Conservation (phyloP, 2,113 vertebrate species). For the Galbula dea region DNA sequence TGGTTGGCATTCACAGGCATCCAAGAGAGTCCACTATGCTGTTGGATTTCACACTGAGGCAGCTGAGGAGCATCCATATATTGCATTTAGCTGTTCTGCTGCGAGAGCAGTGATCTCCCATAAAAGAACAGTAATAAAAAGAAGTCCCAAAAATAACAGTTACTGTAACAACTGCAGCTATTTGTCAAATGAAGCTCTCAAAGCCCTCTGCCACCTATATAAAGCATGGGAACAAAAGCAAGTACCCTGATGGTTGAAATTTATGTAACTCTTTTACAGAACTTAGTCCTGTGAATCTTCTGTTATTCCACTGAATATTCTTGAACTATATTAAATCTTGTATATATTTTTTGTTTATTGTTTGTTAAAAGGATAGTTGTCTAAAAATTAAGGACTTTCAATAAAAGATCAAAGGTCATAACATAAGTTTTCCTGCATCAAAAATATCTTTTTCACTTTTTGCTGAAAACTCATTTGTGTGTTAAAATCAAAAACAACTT, state of each 20-base stretch:
- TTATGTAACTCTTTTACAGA: background rate
- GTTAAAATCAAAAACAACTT: background rate
- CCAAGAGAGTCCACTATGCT: accelerated
- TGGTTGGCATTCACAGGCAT: background rate
- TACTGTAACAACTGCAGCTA: background rate
- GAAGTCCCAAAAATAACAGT: background rate
- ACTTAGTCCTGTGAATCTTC: background rate
- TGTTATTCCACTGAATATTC: background rate
- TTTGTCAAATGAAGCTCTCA: background rate
- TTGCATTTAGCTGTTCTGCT: background rate
- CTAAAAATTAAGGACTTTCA: background rate
- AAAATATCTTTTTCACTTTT: background rate
- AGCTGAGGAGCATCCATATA: background rate
- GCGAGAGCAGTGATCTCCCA: background rate
- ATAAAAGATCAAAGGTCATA: background rate
- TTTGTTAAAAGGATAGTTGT: background rate
- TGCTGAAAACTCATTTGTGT: background rate
- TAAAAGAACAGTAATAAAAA: background rate
- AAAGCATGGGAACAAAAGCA: background rate
- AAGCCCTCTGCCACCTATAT: background rate
- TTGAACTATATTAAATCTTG: background rate
- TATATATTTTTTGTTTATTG: background rate
- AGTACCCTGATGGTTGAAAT: background rate
- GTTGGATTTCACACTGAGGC: background rate
- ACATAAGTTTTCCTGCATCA: background rate